phyloP scores from a whole-genome alignment of 2,797 vertebrate genomes.

The Loris lydekkerianus region DNA sequence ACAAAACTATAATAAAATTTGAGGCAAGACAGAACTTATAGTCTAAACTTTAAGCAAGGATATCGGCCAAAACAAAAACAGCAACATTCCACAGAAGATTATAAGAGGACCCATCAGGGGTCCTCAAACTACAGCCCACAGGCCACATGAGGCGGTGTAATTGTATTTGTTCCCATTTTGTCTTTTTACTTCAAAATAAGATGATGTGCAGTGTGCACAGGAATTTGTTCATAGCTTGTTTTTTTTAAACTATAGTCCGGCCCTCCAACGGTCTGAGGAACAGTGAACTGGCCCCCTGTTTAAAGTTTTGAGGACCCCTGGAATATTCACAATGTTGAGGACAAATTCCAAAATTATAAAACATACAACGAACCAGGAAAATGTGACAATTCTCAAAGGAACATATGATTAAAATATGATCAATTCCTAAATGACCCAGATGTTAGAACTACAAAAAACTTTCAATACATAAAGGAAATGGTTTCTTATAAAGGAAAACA shows the following conservation, averaged over 20 bases:
- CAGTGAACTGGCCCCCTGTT: too few species aligned
- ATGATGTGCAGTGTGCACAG: too few species aligned
- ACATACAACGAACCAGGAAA: constrained; percentile 27
- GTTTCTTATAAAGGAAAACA: not conserved
- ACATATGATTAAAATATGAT: not conserved
- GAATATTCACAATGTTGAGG: not conserved
- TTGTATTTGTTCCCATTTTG: too few species aligned
- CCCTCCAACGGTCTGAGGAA: too few species aligned
- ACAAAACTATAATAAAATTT: not conserved
- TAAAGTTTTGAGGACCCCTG: too few species aligned
- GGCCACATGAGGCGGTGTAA: too few species aligned
- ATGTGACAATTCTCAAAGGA: constrained; percentile 20
- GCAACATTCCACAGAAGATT: constrained; percentile 1
- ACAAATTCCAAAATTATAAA: constrained; percentile 47
- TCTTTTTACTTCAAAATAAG: too few species aligned
- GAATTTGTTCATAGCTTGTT: too few species aligned
- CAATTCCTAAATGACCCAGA: not conserved
- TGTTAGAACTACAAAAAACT: not conserved
- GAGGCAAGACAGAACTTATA: not conserved
- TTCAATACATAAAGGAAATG: not conserved
- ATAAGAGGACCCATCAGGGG: not conserved
- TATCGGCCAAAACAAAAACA: constrained; percentile 32
- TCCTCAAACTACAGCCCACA: too few species aligned
- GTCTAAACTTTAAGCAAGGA: constrained; percentile 27
- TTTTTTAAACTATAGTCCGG: too few species aligned